Evolutionary conservation across 2,113 vertebrate genomes (phyloP).

Genomic region (Megalops atlanticus): DNA sequence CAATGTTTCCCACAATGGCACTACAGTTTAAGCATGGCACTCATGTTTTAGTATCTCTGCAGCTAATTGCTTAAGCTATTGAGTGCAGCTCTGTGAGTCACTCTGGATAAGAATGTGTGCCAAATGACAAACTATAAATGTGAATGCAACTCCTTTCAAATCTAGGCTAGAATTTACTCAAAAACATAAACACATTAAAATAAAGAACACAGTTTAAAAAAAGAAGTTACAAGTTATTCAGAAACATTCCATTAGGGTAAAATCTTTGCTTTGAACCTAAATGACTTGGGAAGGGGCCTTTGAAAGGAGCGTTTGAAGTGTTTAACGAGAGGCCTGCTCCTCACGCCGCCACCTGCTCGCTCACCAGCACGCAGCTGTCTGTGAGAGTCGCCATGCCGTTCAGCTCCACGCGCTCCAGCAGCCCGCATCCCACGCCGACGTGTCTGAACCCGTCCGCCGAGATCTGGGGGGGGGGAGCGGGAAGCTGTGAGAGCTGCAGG

Average conservation of each 20-base stretch:
- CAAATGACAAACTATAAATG: too few species aligned
- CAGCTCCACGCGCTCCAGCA: constrained; percentile 73
- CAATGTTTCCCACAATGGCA: too few species aligned
- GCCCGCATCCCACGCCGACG: constrained; percentile 70
- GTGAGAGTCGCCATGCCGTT: constrained; percentile 79
- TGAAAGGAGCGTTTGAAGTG: neutral
- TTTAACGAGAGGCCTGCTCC: neutral
- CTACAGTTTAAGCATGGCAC: too few species aligned
- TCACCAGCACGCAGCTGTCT: constrained; percentile 77
- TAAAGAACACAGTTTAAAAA: neutral
- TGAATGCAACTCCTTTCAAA: too few species aligned
- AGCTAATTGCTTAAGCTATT: too few species aligned
- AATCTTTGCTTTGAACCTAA: neutral
- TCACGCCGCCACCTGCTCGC: neutral
- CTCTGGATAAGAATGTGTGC: too few species aligned
- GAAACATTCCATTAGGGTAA: neutral
- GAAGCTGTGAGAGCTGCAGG: neutral
- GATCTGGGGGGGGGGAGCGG: constrained; percentile 16
- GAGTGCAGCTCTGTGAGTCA: too few species aligned
- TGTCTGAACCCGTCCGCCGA: constrained; percentile 73
- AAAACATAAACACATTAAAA: too few species aligned
- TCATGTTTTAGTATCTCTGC: too few species aligned
- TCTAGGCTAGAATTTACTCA: too few species aligned
- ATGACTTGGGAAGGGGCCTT: neutral
- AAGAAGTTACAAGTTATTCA: neutral